Percentiles rank a stretch among this genome's conserved stretches.
Conservation (phyloP, 1,140 invertebrate genomes). For the Oedothorax gibbosus region DNA sequence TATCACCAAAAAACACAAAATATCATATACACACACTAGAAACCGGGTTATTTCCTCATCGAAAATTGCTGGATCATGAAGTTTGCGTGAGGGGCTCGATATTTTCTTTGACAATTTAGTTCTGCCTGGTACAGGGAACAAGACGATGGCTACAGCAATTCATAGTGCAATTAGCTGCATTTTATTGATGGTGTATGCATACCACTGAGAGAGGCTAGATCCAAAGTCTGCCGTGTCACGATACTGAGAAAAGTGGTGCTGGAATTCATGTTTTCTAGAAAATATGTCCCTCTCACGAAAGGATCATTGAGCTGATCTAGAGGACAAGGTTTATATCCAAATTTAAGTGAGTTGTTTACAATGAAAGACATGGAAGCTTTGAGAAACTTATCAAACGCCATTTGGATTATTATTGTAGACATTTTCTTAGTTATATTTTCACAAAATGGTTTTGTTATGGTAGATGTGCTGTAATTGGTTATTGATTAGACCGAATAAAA, state of each 20-base stretch:
- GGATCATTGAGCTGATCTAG: conserved; percentile 31
- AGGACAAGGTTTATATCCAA: neutral
- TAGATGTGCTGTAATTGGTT: no score
- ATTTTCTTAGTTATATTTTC: no score
- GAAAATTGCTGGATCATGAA: conserved; percentile 44
- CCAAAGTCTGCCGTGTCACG: conserved; percentile 29
- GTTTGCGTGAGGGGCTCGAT: conserved; percentile 31
- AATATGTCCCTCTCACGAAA: conserved; percentile 21
- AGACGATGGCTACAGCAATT: neutral
- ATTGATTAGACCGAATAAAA: no score
- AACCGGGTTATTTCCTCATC: conserved; percentile 50
- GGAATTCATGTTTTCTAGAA: conserved; percentile 15
- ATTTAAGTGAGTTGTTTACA: conserved; percentile 18
- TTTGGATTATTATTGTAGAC: no score
- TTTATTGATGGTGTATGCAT: conserved; percentile 11
- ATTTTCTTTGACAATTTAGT: conserved; percentile 21
- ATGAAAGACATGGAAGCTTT: neutral
- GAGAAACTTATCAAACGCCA: no score
- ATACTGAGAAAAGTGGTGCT: neutral
- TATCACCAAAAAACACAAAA: neutral
- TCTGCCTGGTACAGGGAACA: conserved; percentile 38
- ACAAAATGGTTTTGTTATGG: no score
- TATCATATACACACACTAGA: conserved; percentile 19
- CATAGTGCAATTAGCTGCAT: conserved; percentile 32
- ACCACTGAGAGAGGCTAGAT: neutral